Conservation (phyloP, 2,113 vertebrate genomes). For the Pipra filicauda region DNA sequence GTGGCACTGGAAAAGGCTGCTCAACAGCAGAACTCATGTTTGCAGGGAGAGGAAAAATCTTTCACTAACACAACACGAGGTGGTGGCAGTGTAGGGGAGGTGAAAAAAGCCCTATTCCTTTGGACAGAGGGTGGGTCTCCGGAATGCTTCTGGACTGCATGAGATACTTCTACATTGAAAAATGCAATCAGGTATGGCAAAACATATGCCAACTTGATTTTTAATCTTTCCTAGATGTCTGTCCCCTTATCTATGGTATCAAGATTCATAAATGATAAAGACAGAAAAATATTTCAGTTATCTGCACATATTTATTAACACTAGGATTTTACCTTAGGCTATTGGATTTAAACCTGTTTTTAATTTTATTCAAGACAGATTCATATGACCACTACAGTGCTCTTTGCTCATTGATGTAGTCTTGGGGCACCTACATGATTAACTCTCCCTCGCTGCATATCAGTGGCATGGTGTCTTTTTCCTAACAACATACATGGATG, state of each 20-base stretch:
- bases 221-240: conserved; percentile 37
- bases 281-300: conserved; percentile 63
- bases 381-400: conserved; percentile 64
- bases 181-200: not conserved
- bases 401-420: conserved; percentile 46
- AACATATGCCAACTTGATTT: conserved; percentile 7
- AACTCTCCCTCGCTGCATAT: conserved; percentile 74
- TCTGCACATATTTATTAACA: conserved; percentile 68
- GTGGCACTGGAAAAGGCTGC: not conserved
- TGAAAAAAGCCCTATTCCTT: not conserved
- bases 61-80: not conserved
- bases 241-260: conserved; percentile 20
- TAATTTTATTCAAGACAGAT: conserved; percentile 70
- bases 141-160: not conserved
- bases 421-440: conserved; percentile 71
- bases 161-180: not conserved
- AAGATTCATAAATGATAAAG: conserved; percentile 52
- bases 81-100: not conserved
- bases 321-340: conserved; percentile 73
- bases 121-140: not conserved
- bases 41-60: not conserved
- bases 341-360: conserved; percentile 65
- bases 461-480: conserved; percentile 72
- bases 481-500: conserved; percentile 68
- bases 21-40: not conserved